Base-by-base conservation (phyloP, 2,888 invertebrate species). In the Adineta ricciae region DNA sequence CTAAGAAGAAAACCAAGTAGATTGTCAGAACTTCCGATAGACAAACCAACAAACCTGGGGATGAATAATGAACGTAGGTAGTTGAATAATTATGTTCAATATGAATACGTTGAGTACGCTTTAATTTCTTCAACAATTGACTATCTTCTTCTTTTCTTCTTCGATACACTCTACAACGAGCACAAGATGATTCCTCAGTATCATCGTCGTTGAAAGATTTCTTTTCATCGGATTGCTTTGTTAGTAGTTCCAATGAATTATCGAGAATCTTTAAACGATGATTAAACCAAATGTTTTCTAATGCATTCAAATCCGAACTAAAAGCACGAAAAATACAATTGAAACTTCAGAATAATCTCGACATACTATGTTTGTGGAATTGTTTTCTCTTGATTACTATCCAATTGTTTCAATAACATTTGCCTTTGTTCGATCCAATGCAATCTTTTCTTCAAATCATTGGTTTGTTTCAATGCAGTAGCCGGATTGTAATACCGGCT, bases 131-230 rank as follows among this genome's bases (percentile, higher is more conserved):
- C n/a, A 41, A n/a, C 41, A 78, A 41, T 41, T 38, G 78, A 38
- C 14, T 38, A 41, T 78, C 32, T 24, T 1, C 41, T 41, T 41
- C 41, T 16, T 64, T 64, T 64, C 32, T 64, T 64, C 64, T 64
- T 64, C 32, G 64, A 78, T 78, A 78, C n/a, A 78, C 32, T 41
- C 78, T 38, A 78, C 78, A 78, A 41, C 78, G 78, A 24, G 78
- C 78, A 78, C 78, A 78, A 9, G 64, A 36, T 32, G 24, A 41
- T 11, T 78, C 78, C 9, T 78, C 24, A 41, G 5, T 9, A 78
- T 27, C 32, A 36, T 41, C 11, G 19, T 78, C 41, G 0, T n/a
- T 38, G n/a, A n/a, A n/a, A 46, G 11, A 11, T 78, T 41, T 19
- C 32, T 72, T 1, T 19, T 78, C 41, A 24, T 38, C 41, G 7